These are phyloP conservation scores for Microplitis manilae DNA, from an alignment of 2,888 invertebrate species.

Conservation along the genomic window DNA sequence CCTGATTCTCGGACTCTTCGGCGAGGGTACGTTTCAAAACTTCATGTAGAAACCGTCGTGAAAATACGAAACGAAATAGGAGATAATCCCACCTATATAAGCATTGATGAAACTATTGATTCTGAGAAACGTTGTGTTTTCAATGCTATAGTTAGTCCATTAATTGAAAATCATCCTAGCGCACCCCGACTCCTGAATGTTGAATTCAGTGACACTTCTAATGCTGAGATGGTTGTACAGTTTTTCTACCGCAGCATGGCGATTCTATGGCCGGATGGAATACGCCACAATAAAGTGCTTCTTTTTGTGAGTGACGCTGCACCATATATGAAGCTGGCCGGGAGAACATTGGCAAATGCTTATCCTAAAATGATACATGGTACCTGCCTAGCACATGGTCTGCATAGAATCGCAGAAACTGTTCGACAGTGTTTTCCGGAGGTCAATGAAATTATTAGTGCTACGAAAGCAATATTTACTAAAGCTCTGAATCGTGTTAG, in stretches of 20 bases:
- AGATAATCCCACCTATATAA: conserved; percentile 5
- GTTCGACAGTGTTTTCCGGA: background rate
- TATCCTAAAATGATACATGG: conserved; percentile 18
- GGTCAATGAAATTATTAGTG: background rate
- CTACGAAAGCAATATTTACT: conserved; percentile 4
- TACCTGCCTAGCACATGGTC: conserved; percentile 12
- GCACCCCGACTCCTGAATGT: conserved; percentile 3
- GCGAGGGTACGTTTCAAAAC: conserved; percentile 6
- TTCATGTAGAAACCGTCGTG: background rate
- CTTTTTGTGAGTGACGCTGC: no score
- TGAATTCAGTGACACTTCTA: conserved; percentile 2
- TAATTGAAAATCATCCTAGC: conserved; percentile 8
- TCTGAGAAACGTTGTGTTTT: conserved; percentile 3
- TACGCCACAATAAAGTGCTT: conserved; percentile 1
- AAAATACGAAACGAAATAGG: conserved; percentile 23
- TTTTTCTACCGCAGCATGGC: conserved; percentile 1
- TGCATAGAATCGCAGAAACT: conserved; percentile 23
- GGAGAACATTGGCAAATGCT: no score
- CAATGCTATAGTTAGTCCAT: conserved; percentile 22
- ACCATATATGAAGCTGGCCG: no score
- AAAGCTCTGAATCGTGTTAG: background rate
- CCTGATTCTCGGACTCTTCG: conserved; percentile 13
- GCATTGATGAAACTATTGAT: conserved; percentile 24
- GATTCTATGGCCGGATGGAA: conserved; percentile 16
- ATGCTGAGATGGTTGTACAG: background rate